Conservation (phyloP, 2,113 vertebrate species). For the Cryptomyrus ogoouensis region DNA sequence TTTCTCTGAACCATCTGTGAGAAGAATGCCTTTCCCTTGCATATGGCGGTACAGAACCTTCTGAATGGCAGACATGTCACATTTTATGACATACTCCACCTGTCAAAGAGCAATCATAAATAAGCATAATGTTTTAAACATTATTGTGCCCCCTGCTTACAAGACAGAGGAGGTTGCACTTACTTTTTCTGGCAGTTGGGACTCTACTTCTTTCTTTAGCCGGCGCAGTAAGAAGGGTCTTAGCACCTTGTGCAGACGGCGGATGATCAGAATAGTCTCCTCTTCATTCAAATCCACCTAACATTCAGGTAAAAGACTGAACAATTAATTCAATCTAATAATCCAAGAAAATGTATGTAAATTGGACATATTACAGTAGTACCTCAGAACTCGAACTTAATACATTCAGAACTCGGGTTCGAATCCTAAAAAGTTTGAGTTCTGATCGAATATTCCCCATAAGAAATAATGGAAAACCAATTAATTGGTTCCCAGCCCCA, state of each 20-base stretch:
- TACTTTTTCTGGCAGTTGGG: conserved; percentile 96
- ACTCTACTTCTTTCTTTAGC: conserved; percentile 96
- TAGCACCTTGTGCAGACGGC: conserved; percentile 92
- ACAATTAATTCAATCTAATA: neutral
- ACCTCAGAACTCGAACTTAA: too few relatives aligned
- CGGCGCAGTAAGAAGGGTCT: conserved; percentile 88
- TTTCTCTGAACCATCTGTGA: conserved; percentile 96
- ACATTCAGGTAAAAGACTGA: neutral
- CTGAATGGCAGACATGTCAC: conserved; percentile 97
- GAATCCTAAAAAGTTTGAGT: too few relatives aligned
- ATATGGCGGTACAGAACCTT: conserved; percentile 96
- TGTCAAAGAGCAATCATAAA: conserved; percentile 38
- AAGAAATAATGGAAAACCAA: too few relatives aligned
- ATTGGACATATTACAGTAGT: neutral
- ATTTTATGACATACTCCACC: conserved; percentile 98
- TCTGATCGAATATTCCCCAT: too few relatives aligned
- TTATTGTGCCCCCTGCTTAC: neutral
- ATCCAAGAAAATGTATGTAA: neutral
- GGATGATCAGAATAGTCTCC: conserved; percentile 95
- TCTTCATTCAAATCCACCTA: conserved; percentile 97
- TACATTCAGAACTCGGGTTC: too few relatives aligned
- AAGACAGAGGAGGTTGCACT: neutral
- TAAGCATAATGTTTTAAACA: neutral
- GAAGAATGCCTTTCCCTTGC: conserved; percentile 96
- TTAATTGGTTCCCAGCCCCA: too few relatives aligned